Evolutionary conservation across 2,113 vertebrate genomes (phyloP).

Genomic region (Psammodynastes pulverulentus): DNA sequence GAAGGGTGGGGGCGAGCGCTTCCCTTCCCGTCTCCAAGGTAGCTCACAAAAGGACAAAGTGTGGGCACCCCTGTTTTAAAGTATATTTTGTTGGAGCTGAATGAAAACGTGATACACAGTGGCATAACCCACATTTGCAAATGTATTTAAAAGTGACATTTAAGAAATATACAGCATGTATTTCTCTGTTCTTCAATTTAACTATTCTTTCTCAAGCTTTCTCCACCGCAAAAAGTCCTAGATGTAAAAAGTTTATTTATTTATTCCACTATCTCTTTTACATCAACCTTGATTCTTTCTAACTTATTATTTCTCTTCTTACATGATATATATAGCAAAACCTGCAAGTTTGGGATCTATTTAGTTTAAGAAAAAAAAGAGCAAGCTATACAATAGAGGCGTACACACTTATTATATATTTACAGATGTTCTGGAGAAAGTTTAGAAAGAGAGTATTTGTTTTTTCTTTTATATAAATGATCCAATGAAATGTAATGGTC

Average conservation of each 20-base stretch:
- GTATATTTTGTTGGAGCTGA: slow-evolving; percentile 7
- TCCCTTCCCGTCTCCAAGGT: too few species aligned
- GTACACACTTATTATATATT: background rate
- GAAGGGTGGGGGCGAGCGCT: too few species aligned
- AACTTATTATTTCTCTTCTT: background rate
- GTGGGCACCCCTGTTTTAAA: too few species aligned
- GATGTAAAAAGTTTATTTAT: background rate
- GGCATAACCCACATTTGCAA: slow-evolving; percentile 9
- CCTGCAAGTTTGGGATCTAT: background rate
- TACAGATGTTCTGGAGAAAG: background rate
- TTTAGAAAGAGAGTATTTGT: background rate
- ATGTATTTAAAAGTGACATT: background rate
- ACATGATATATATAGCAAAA: background rate
- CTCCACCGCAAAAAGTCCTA: background rate
- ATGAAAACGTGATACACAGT: background rate
- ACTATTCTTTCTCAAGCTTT: background rate
- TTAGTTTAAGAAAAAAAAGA: background rate
- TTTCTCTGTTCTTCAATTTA: background rate
- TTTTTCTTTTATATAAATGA: background rate
- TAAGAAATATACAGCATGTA: background rate
- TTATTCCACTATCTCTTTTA: background rate
- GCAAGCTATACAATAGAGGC: background rate
- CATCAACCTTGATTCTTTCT: background rate
- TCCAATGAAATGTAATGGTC: background rate
- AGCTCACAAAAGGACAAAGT: too few species aligned